A percentile compares a stretch with the other conserved stretches of the same genome.
Conservation (phyloP, 2,113 vertebrate genomes). For the Prolemur simus region DNA sequence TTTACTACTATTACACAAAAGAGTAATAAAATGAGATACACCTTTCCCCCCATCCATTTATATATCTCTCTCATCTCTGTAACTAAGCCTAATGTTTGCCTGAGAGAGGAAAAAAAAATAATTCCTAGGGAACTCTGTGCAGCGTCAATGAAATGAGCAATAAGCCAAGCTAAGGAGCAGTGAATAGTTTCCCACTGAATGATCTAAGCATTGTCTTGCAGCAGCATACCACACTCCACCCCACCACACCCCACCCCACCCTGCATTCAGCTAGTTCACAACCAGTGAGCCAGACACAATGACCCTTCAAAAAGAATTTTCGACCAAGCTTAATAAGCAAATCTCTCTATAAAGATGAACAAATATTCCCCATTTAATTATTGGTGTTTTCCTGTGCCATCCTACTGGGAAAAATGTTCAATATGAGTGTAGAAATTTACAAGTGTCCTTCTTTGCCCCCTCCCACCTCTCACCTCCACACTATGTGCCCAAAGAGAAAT, state of each 20-base stretch:
- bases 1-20: constrained; percentile 77
- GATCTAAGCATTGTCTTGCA: not conserved
- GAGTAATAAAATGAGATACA: constrained; percentile 68
- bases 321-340: constrained; percentile 15
- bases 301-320: not conserved
- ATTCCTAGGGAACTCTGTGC: not conserved
- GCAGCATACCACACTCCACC: not conserved
- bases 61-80: constrained; percentile 25
- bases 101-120: not conserved
- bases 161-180: not conserved
- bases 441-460: not conserved
- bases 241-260: not conserved
- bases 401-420: constrained; percentile 19
- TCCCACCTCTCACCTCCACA: not conserved
- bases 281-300: not conserved
- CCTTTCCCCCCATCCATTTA: not conserved
- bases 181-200: not conserved
- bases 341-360: constrained; percentile 49
- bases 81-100: constrained; percentile 51
- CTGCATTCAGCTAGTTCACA: not conserved
- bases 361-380: constrained; percentile 8
- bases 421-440: constrained; percentile 58
- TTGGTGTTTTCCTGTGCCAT: constrained; percentile 36
- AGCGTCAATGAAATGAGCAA: not conserved
- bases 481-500: constrained; percentile 65